Evolutionary conservation across 2,113 vertebrate genomes (phyloP).

Genomic region (Anas platyrhynchos): DNA sequence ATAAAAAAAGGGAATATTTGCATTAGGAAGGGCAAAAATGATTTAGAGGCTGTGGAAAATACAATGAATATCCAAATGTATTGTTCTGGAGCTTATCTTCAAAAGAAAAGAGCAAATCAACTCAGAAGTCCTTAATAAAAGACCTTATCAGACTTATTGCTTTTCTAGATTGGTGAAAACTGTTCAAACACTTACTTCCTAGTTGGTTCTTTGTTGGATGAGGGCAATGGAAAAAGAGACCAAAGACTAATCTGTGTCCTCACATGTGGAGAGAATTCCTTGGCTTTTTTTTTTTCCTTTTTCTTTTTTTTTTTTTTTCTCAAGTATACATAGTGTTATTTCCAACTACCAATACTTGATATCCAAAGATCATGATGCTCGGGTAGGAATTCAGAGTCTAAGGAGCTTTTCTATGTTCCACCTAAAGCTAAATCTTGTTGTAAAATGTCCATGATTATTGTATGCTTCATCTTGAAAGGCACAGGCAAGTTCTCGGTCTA

Average conservation of each 20-base stretch:
- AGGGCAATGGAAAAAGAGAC: not conserved
- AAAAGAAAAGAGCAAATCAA: conserved; percentile 68
- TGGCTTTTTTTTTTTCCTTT: not conserved
- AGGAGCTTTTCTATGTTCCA: not conserved
- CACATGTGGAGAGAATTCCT: not conserved
- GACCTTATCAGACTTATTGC: conserved; percentile 48
- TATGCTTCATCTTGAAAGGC: not conserved
- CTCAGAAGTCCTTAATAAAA: conserved; percentile 64
- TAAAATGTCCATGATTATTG: not conserved
- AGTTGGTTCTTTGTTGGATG: not conserved
- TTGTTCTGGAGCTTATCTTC: conserved; percentile 71
- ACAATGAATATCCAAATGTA: conserved; percentile 49
- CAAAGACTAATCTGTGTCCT: not conserved
- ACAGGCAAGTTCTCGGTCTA: not conserved
- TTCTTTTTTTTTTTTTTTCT: not conserved
- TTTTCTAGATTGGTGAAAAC: conserved; percentile 46
- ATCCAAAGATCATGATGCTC: not conserved
- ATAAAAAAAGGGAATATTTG: not conserved
- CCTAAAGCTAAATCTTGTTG: not conserved
- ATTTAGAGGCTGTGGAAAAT: conserved; percentile 20
- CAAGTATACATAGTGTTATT: not conserved
- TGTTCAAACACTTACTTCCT: conserved; percentile 16
- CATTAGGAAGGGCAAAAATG: not conserved
- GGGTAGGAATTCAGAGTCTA: not conserved
- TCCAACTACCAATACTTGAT: not conserved